These are phyloP conservation scores for Rhaphigaster nebulosa DNA, from an alignment of 2,888 invertebrate genomes.

Conservation along the genomic window DNA sequence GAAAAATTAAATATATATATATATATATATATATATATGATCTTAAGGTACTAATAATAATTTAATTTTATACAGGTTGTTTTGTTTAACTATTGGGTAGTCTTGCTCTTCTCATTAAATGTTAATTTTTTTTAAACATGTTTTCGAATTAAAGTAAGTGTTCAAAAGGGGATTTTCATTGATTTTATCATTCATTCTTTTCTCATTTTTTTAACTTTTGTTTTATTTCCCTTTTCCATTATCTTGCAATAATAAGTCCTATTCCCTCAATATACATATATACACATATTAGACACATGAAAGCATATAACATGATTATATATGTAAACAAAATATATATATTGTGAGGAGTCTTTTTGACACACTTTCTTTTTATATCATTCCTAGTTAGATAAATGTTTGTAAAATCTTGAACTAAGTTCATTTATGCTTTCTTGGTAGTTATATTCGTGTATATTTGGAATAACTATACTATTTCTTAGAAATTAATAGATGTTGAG, in stretches of 20 bases:
- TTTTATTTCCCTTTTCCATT: conserved; percentile 45
- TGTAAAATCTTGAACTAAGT: conserved; percentile 30
- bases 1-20: background rate
- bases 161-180: conserved; percentile 33
- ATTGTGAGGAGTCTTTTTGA: conserved; percentile 16
- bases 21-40: conserved; percentile 4
- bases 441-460: conserved; percentile 31
- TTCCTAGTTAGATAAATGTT: conserved; percentile 46
- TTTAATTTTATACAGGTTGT: conserved; percentile 33
- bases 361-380: conserved; percentile 38
- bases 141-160: conserved; percentile 27
- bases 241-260: conserved; percentile 21
- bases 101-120: conserved; percentile 35
- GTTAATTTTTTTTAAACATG: conserved; percentile 42
- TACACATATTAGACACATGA: conserved; percentile 17
- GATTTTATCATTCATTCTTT: conserved; percentile 10
- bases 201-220: background rate
- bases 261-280: conserved; percentile 32
- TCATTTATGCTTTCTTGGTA: conserved; percentile 43
- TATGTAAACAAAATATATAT: conserved; percentile 37
- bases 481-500: conserved; percentile 42
- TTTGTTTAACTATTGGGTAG: conserved; percentile 41
- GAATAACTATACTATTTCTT: conserved; percentile 39
- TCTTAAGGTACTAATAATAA: conserved; percentile 40
- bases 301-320: conserved; percentile 20